A percentile compares a stretch with the other conserved stretches of the same genome.
These are phyloP conservation scores for Chiloscyllium punctatum DNA, from an alignment of 2,797 vertebrate species.

Conservation along the genomic window DNA sequence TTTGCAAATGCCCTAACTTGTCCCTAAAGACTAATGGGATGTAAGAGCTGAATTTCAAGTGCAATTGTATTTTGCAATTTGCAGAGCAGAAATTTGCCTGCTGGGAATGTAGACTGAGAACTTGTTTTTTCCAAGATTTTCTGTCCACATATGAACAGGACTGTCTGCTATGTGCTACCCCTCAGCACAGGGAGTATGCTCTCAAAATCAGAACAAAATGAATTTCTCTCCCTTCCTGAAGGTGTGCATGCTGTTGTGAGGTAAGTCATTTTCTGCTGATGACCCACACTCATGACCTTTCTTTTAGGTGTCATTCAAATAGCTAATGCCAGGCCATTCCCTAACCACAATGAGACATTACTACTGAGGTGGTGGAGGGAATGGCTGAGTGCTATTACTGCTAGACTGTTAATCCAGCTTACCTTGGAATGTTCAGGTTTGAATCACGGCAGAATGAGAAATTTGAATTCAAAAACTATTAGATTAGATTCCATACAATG, in stretches of 20 bases:
- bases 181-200: not conserved
- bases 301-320: not conserved
- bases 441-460: too few species aligned
- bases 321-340: not conserved
- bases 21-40: not conserved
- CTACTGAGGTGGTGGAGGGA: not conserved
- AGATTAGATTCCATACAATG: too few species aligned
- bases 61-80: not conserved
- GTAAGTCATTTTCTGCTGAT: not conserved
- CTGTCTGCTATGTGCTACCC: not conserved
- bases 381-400: too few species aligned
- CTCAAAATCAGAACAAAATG: not conserved
- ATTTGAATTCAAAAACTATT: too few species aligned
- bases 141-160: not conserved
- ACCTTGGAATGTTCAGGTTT: too few species aligned
- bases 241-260: not conserved
- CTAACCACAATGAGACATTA: not conserved
- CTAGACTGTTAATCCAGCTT: too few species aligned
- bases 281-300: not conserved
- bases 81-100: not conserved
- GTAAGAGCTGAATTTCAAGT: not conserved
- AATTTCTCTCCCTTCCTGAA: not conserved
- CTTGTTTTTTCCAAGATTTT: not conserved
- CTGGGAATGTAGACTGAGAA: not conserved
- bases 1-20: not conserved